phyloP scores from a whole-genome alignment of 2,113 vertebrate genomes.

The Gadus chalcogrammus region DNA sequence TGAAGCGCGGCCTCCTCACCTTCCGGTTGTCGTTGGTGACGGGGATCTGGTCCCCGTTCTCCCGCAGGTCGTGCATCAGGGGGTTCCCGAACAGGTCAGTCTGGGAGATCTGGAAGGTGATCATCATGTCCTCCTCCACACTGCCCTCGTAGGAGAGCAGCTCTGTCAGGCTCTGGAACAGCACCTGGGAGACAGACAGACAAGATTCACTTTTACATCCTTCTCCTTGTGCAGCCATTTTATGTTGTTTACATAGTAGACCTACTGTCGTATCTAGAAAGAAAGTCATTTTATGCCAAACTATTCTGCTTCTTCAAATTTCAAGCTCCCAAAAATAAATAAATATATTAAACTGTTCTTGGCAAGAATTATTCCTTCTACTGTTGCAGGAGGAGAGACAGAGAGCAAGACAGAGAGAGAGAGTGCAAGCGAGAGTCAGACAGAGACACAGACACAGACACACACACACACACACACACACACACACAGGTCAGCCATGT shows the following conservation, averaged over 20 bases:
- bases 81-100: conserved; percentile 97
- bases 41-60: conserved; percentile 96
- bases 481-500: neutral
- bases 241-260: no score
- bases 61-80: conserved; percentile 93
- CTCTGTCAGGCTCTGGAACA: conserved; percentile 93
- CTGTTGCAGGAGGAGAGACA: no score
- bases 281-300: no score
- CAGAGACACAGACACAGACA: neutral
- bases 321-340: no score
- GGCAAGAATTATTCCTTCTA: no score
- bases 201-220: no score
- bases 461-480: neutral
- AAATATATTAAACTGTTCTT: no score
- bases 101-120: conserved; percentile 97
- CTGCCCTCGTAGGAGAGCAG: conserved; percentile 91
- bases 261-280: no score
- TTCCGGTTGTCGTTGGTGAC: conserved; percentile 97
- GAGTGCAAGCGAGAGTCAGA: no score
- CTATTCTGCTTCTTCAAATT: no score
- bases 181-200: conserved; percentile 72
- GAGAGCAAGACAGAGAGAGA: no score
- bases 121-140: conserved; percentile 99
- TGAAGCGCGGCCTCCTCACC: conserved; percentile 66
- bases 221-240: no score